Base-by-base conservation (phyloP, 2,888 invertebrate species). In the Caradrina kadenii region DNA sequence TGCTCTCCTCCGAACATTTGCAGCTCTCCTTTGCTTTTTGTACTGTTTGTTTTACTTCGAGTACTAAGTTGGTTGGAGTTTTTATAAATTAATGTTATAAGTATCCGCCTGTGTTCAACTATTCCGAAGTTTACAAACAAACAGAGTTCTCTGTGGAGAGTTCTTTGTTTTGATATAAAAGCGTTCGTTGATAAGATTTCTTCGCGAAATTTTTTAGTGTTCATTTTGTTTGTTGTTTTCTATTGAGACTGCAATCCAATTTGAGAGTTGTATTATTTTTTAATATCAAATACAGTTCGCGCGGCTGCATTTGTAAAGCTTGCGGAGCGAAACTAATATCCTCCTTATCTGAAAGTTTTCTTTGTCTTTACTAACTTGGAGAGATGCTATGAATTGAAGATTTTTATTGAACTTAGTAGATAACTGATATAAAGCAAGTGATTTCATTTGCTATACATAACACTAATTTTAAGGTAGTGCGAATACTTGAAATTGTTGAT, bases 1-100 rank as follows among this genome's bases (percentile, higher is more conserved):
- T 88, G 88, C 85, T 88, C 85, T 86, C 81, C 82, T 86, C 83
- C 80, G 80, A 86, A 76, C 77, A 81, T 81, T 81, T 82, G 80
- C 80, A 81, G 80, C 52, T 78, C 61, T 78, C 48, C 67, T 82
- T 69, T 81, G 76, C 81, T 81, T 85, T 73, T 86, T 83, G 82
- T 83, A 82, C 85, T 85, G 83, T 88, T 89, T 82, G 76, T 82
- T 84, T 83, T 76, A 79, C 80, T 86, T 84, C 73, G 78, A 86
- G 84, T 81, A 84, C 79, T 79, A 80, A 83, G 81, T 87, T 84
- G 79, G 77, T 75, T 71, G 73, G 79, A 81, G 77, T 83, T 78
- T 80, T 79, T 81, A 81, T 79, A 85, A 85, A 82, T 79, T 83
- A 86, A 80, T 79, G 65, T 73, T 83, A 69, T 83, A 85, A 86